A percentile compares a stretch with the other conserved stretches of the same genome.
These are phyloP conservation scores for Trilocha varians DNA, from an alignment of 2,888 invertebrate genomes.

Conservation along the genomic window DNA sequence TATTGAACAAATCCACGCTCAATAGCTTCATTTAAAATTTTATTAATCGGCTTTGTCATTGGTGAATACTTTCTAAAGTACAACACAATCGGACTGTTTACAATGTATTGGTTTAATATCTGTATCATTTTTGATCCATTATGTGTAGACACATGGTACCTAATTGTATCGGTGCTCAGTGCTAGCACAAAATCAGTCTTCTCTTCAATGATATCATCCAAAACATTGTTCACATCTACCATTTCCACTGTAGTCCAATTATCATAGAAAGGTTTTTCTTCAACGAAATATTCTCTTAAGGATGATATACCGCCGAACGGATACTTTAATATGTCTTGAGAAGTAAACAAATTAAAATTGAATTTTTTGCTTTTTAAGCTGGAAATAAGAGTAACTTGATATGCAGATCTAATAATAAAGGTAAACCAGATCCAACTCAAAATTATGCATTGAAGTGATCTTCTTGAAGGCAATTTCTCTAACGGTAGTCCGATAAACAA, in stretches of 20 bases:
- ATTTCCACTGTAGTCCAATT: conserved; percentile 28
- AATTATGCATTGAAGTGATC: conserved; percentile 24
- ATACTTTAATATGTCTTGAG: conserved; percentile 25
- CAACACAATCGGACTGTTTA: conserved; percentile 40
- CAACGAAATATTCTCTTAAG: conserved; percentile 32
- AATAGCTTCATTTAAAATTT: conserved; percentile 23
- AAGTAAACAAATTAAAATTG: conserved; percentile 20
- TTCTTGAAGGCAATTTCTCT: conserved; percentile 25
- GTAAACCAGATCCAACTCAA: conserved; percentile 41
- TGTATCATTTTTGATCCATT: conserved; percentile 31
- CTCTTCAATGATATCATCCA: conserved; percentile 30
- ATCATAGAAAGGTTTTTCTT: conserved; percentile 29
- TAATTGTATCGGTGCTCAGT: conserved; percentile 29
- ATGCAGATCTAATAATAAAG: conserved; percentile 36
- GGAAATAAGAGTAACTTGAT: conserved; percentile 38
- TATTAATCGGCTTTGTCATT: conserved; percentile 23
- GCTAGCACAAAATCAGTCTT: conserved; percentile 36
- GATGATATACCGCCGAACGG: conserved; percentile 32
- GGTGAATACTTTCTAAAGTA: conserved; percentile 37
- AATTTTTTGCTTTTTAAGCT: conserved; percentile 30
- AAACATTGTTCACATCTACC: conserved; percentile 12
- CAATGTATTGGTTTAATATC: conserved; percentile 39
- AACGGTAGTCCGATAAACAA: conserved; percentile 39
- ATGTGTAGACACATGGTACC: conserved; percentile 24
- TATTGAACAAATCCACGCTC: conserved; percentile 36